Percentiles rank a stretch among this genome's conserved stretches.
Conservation (phyloP, 2,888 invertebrate genomes). For the Drosophila affinis region DNA sequence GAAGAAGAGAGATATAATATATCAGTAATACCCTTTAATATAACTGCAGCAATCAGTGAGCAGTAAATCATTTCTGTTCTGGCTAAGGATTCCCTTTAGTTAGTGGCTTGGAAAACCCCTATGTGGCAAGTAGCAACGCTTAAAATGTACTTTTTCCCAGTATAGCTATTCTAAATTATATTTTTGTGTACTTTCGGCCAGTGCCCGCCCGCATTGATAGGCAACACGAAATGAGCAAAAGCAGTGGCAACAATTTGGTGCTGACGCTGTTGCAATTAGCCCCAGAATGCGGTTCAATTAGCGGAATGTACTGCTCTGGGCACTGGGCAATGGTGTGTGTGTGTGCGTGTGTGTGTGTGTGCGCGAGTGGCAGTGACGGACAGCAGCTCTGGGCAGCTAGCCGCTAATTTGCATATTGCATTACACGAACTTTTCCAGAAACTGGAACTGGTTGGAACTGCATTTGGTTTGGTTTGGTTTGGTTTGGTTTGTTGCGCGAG, state of each 20-base stretch:
- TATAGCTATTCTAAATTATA: background rate
- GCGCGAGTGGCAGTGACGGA: background rate
- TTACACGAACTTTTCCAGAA: conserved; percentile 26
- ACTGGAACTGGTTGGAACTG: conserved; percentile 7
- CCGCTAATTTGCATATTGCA: conserved; percentile 52
- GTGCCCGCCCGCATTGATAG: conserved; percentile 11
- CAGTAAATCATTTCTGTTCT: too few species aligned
- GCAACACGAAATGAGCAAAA: conserved; percentile 23
- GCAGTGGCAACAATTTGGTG: background rate
- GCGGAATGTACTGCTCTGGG: conserved; percentile 21
- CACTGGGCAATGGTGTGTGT: background rate
- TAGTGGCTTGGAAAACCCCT: too few species aligned
- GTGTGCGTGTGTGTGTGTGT: conserved; percentile 9
- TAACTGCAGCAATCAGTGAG: too few species aligned
- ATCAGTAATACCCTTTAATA: too few species aligned
- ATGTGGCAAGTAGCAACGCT: background rate
- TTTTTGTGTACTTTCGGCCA: conserved; percentile 13
- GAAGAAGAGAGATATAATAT: too few species aligned
- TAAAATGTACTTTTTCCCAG: too few species aligned
- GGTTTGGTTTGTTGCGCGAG: background rate
- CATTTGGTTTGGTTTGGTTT: background rate
- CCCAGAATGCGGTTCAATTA: conserved; percentile 39
- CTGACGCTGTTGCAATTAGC: conserved; percentile 37
- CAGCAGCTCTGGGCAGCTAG: conserved; percentile 6
- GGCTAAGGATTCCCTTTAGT: too few species aligned